phyloP scores from a whole-genome alignment of 2,797 vertebrate species.

The Gouania willdenowi region DNA sequence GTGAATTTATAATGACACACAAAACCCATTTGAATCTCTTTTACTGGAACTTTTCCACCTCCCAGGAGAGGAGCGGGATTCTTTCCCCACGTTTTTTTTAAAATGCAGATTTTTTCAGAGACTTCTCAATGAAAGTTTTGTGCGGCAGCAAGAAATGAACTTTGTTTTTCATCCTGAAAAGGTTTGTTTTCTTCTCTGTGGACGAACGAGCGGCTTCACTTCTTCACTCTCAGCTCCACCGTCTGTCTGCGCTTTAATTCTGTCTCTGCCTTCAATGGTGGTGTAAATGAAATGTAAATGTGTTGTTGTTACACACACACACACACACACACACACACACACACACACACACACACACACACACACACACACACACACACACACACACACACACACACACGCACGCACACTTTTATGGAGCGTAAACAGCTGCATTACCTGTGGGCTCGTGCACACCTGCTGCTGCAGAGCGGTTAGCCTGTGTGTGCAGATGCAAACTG shows the following conservation, averaged over 20 bases:
- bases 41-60: slow-evolving; percentile 62
- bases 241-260: no score
- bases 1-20: slow-evolving; percentile 64
- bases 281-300: slow-evolving; percentile 56
- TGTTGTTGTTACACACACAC: slow-evolving; percentile 54
- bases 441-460: slow-evolving; percentile 67
- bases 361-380: no score
- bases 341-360: no score
- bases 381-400: no score
- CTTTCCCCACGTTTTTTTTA: background rate
- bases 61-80: slow-evolving; percentile 44
- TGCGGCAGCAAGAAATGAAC: slow-evolving; percentile 69
- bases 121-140: slow-evolving; percentile 73
- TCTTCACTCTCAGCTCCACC: background rate
- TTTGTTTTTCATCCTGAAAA: no score
- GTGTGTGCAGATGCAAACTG: slow-evolving; percentile 62
- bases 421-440: slow-evolving; percentile 68
- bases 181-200: slow-evolving; percentile 17
- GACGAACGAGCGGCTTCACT: background rate
- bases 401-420: slow-evolving; percentile 35
- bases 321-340: no score
- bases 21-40: slow-evolving; percentile 57
- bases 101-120: slow-evolving; percentile 58
- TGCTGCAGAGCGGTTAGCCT: slow-evolving; percentile 54
- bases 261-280: slow-evolving; percentile 32